These are phyloP conservation scores for Phania funesta DNA, from an alignment of 2,888 invertebrate genomes.

Conservation along the genomic window DNA sequence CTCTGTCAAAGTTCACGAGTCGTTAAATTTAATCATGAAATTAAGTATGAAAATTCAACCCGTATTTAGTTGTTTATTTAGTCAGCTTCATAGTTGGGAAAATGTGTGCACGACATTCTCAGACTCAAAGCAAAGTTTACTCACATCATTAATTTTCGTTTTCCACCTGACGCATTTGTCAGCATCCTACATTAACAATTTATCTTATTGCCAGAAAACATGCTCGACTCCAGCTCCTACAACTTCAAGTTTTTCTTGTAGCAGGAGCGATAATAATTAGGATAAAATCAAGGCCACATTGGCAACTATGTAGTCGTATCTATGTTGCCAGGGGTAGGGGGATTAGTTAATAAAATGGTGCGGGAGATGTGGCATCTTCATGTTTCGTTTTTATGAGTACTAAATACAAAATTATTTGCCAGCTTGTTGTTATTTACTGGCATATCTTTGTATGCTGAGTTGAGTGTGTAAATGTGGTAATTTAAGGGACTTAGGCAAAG, in stretches of 20 bases:
- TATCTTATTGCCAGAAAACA: constrained; percentile 57
- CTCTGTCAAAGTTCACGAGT: neutral
- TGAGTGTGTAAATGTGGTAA: constrained; percentile 27
- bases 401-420: constrained; percentile 3
- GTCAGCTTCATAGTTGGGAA: constrained; percentile 37
- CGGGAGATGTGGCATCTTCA: constrained; percentile 19
- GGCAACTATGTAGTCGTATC: constrained; percentile 14
- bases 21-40: neutral
- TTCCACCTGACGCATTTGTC: constrained; percentile 67
- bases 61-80: constrained; percentile 27
- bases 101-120: constrained; percentile 21
- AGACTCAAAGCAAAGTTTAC: constrained; percentile 2
- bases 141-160: constrained; percentile 68
- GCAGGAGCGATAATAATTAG: neutral
- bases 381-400: neutral
- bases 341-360: neutral
- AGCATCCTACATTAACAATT: constrained; percentile 66
- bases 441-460: constrained; percentile 3
- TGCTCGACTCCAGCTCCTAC: neutral
- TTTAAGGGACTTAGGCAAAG: constrained; percentile 24
- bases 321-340: neutral
- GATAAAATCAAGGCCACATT: constrained; percentile 8
- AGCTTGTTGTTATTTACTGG: constrained; percentile 37
- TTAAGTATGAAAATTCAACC: constrained; percentile 7
- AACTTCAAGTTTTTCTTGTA: neutral